Evolutionary conservation across 2,888 invertebrate genomes (phyloP).

Genomic region (Ophonus ardosiacus): DNA sequence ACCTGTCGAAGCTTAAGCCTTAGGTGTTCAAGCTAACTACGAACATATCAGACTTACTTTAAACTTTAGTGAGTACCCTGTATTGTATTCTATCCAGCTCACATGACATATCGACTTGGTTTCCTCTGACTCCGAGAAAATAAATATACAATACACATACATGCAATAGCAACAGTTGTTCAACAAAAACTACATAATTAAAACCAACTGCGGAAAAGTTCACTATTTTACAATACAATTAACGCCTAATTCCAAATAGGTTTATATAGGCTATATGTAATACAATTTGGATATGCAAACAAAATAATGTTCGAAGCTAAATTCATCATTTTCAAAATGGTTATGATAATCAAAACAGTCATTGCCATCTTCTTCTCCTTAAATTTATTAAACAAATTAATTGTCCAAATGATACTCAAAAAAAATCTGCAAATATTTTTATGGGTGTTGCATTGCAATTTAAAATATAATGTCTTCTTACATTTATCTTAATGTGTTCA

Average conservation of each 20-base stretch:
- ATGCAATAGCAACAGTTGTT: neutral
- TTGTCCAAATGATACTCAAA: no score
- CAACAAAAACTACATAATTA: no score
- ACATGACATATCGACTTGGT: constrained; percentile 26
- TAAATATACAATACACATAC: neutral
- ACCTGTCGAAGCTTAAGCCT: constrained; percentile 55
- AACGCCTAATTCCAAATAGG: constrained; percentile 35
- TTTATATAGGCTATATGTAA: constrained; percentile 24
- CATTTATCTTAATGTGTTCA: no score
- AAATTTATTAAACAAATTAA: no score
- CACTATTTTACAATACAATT: neutral
- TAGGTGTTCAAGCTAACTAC: constrained; percentile 64
- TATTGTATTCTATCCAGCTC: neutral
- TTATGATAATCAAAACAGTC: no score
- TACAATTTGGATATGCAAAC: constrained; percentile 9
- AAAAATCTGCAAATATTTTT: no score
- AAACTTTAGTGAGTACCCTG: constrained; percentile 21
- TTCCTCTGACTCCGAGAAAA: neutral
- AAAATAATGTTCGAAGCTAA: neutral
- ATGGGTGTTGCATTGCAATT: no score
- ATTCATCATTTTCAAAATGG: constrained; percentile 4
- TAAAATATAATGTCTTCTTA: no score
- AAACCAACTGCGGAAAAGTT: no score
- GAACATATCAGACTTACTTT: constrained; percentile 61
- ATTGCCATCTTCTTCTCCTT: no score